Evolutionary conservation across 2,113 vertebrate genomes (phyloP).

Genomic region (Pseudonaja textilis): DNA sequence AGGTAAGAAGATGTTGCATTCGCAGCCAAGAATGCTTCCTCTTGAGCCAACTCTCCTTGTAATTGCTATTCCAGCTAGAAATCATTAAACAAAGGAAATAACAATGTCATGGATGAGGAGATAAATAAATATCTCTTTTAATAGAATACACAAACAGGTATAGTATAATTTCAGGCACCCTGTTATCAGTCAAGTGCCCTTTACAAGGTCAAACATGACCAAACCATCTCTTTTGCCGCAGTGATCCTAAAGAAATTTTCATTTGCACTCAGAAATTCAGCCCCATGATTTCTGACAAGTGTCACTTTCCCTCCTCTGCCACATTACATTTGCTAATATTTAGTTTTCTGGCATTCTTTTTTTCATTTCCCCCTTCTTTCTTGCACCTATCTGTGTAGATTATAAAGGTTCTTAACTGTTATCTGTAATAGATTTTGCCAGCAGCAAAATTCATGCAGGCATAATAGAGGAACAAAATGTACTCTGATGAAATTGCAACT

Average conservation of each 20-base stretch:
- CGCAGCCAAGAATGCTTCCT: conserved; percentile 37
- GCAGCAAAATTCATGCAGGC: conserved; percentile 83
- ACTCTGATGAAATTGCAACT: conserved; percentile 83
- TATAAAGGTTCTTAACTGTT: conserved; percentile 84
- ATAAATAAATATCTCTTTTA: conserved; percentile 75
- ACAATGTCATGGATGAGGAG: conserved; percentile 44
- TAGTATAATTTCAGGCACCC: conserved; percentile 39
- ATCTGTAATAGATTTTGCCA: conserved; percentile 87
- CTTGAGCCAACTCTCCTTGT: conserved; percentile 45
- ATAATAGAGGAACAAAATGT: conserved; percentile 86
- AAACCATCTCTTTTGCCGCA: conserved; percentile 46
- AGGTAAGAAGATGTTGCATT: conserved; percentile 45
- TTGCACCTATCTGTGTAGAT: conserved; percentile 78
- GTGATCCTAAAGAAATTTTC: conserved; percentile 68
- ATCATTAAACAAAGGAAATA: conserved; percentile 66
- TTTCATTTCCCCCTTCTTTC: not conserved
- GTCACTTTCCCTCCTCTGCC: conserved; percentile 68
- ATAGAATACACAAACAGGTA: conserved; percentile 49
- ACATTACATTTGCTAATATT: conserved; percentile 77
- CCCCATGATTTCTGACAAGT: conserved; percentile 68
- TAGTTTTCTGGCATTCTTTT: conserved; percentile 70
- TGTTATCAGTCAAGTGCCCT: conserved; percentile 55
- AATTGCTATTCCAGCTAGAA: conserved; percentile 67
- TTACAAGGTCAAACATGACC: conserved; percentile 53
- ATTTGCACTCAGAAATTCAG: conserved; percentile 63